These are phyloP conservation scores for Lordiphosa collinella DNA, from an alignment of 1,140 invertebrate genomes.

Conservation along the genomic window DNA sequence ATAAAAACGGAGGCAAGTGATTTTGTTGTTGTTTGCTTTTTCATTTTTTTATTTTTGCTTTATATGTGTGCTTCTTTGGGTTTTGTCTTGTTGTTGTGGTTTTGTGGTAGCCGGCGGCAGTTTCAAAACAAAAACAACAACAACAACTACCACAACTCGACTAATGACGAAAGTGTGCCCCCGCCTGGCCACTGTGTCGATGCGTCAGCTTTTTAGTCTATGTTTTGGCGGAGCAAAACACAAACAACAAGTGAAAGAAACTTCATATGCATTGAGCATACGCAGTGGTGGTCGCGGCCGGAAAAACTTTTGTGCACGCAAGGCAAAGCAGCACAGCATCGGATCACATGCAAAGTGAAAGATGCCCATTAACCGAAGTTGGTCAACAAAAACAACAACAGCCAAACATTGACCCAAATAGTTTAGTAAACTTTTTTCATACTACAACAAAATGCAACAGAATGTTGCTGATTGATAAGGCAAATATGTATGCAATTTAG, in stretches of 20 bases:
- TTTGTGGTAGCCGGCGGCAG: constrained; percentile 40
- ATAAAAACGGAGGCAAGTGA: constrained; percentile 71
- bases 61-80: constrained; percentile 50
- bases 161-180: constrained; percentile 60
- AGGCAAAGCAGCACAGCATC: constrained; percentile 2
- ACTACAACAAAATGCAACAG: neutral
- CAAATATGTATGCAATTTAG: too few relatives aligned
- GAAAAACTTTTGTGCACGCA: constrained; percentile 56
- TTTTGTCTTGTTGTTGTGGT: constrained; percentile 42
- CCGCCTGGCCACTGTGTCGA: constrained; percentile 6
- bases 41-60: constrained; percentile 30
- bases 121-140: constrained; percentile 52
- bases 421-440: neutral
- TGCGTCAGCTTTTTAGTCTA: constrained; percentile 27
- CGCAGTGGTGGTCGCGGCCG: constrained; percentile 45
- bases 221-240: constrained; percentile 20
- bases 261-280: constrained; percentile 59
- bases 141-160: constrained; percentile 15
- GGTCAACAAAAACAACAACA: constrained; percentile 35
- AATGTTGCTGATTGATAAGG: too few relatives aligned
- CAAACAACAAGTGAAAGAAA: constrained; percentile 39
- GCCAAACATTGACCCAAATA: constrained; percentile 52
- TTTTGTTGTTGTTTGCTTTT: constrained; percentile 40
- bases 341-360: constrained; percentile 33
- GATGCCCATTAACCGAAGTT: constrained; percentile 30